Evolutionary conservation across 1,140 invertebrate genomes (phyloP).

Genomic region (Drosophila kurseongensis): DNA sequence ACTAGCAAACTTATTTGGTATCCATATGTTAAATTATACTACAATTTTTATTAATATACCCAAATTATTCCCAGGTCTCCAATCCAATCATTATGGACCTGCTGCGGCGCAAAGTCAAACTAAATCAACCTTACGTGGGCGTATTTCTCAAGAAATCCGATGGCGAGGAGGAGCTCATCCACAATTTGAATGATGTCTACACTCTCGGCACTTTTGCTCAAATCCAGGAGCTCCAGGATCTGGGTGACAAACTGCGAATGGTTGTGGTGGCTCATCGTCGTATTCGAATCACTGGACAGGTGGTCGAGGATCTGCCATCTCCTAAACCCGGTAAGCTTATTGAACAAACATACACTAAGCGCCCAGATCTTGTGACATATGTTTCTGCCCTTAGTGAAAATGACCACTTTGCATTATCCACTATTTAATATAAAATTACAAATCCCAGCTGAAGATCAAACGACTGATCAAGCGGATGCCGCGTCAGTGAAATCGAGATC

Average conservation of each 20-base stretch:
- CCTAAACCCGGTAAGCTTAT: conserved; percentile 76
- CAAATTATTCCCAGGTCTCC: conserved; percentile 87
- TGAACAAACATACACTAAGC: conserved; percentile 21
- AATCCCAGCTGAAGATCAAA: conserved; percentile 83
- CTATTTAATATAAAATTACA: conserved; percentile 84
- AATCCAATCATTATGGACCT: conserved; percentile 95
- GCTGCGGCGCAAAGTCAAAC: conserved; percentile 95
- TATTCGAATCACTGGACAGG: conserved; percentile 91
- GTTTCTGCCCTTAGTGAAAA: conserved; percentile 79
- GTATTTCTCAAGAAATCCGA: conserved; percentile 98
- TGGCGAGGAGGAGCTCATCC: conserved; percentile 95
- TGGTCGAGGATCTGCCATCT: conserved; percentile 89
- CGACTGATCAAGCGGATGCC: conserved; percentile 40
- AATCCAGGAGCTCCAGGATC: conserved; percentile 98
- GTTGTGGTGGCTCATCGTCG: conserved; percentile 97
- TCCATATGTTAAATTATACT: background rate
- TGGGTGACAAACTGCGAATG: conserved; percentile 95
- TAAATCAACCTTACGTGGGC: conserved; percentile 99
- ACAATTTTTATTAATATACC: background rate
- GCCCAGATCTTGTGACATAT: conserved; percentile 57
- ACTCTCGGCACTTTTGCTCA: conserved; percentile 98
- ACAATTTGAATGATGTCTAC: conserved; percentile 94
- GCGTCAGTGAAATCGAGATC: conserved; percentile 1
- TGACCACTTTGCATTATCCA: conserved; percentile 84
- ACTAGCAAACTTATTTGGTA: no score